A percentile compares a stretch with the other conserved stretches of the same genome.
Conservation (phyloP, 2,888 invertebrate genomes). For the Endotricha flammealis region DNA sequence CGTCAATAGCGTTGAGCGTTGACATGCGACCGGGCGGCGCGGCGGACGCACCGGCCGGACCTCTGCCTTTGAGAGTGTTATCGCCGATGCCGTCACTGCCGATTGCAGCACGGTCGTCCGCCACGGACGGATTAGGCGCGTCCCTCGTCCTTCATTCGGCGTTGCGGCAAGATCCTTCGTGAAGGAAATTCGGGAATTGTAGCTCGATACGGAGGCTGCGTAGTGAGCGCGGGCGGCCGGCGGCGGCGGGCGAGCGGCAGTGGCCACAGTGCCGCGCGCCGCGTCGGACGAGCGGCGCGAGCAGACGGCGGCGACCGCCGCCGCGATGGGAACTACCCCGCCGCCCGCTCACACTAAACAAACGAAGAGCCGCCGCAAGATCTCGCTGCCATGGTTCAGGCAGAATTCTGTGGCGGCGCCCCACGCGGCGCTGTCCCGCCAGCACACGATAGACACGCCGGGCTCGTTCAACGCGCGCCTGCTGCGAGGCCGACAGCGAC, state of each 20-base stretch:
- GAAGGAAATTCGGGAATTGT: conserved; percentile 57
- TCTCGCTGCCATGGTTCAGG: conserved; percentile 93
- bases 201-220: conserved; percentile 76
- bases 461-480: conserved; percentile 89
- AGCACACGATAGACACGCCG: conserved; percentile 94
- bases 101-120: conserved; percentile 28
- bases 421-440: conserved; percentile 87
- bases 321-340: conserved; percentile 51
- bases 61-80: too few species aligned
- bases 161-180: conserved; percentile 43
- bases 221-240: conserved; percentile 44
- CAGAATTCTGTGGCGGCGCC: conserved; percentile 86
- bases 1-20: too few species aligned
- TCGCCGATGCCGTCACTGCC: conserved; percentile 12
- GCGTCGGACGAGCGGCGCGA: conserved; percentile 52
- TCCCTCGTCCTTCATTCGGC: conserved; percentile 59
- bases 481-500: conserved; percentile 81
- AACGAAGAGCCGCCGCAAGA: conserved; percentile 88
- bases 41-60: too few species aligned
- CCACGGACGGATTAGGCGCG: conserved; percentile 68
- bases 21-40: too few species aligned
- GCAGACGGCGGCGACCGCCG: conserved; percentile 45
- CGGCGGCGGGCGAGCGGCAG: conserved; percentile 34
- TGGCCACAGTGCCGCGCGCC: conserved; percentile 53
- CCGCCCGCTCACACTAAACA: conserved; percentile 61